Evolutionary conservation across 1,140 invertebrate species (phyloP), one percentile per base, ranked within the genome.

Genomic region (Anoplophora glabripennis): DNA sequence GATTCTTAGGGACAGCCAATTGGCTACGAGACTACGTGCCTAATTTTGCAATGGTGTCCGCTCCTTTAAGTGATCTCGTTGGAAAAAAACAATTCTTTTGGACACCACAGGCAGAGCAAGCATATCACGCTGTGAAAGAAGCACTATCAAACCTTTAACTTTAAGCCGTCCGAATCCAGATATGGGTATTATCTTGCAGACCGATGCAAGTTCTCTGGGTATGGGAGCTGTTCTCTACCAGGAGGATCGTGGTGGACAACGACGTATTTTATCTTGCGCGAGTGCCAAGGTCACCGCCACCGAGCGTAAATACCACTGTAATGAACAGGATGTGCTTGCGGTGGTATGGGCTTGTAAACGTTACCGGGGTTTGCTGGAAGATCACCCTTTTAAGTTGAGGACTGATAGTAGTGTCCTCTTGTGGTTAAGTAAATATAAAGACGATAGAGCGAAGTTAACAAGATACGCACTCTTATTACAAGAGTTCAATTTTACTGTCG

Each of bases 261-360:
- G 21, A 28, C 12, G 34, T 7, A 40, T 63, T 4, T 45, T 66
- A 1, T 11, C 45, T 10, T 63, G 53, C 28, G 53, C 57, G 14
- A 65, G 63, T 33, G 35, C 54, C 4, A 40, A 49, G 17, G 51
- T 62, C 41, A 54, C 8, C 3, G 18, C 14, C 1, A n/a, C 42
- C 0, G 59, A 62, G 15, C 11, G 8, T 37, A n/a, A 28, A 1
- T 67, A 64, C 33, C 65, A 64, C 38, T 33, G 54, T n/a, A 44
- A 41, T 18, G 33, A 52, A 34, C 14, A 63, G 21, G 56, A 65
- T 10, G 54, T 46, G 4, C 51, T 57, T 7, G 70, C 71, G 2
- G 42, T 72, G 0, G 42, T 75, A 0, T 74, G 72, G 72, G 71
- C 66, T 0, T 57, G 73, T 5, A 68, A 68, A 53, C 44, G 4